Conservation (phyloP, 2,888 invertebrate genomes). For the Monopis laevigella region DNA sequence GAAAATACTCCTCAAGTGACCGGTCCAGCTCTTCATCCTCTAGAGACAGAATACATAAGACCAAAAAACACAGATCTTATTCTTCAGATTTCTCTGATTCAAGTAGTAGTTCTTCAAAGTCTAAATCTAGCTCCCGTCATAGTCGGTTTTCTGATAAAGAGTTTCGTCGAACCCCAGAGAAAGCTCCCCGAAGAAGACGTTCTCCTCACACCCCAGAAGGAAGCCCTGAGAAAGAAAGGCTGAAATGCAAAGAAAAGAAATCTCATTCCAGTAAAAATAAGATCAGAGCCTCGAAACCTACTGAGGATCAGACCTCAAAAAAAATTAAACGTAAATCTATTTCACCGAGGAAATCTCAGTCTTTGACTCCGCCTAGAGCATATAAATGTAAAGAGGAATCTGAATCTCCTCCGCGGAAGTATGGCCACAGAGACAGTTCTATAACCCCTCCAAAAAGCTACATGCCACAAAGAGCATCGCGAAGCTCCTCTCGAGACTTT, state of each 20-base stretch:
- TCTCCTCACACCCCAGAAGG: background rate
- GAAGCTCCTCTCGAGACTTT: background rate
- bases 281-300: slow-evolving; percentile 25
- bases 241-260: slow-evolving; percentile 24
- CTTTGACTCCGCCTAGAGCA: slow-evolving; percentile 1
- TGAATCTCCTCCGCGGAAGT: background rate
- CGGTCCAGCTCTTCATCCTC: slow-evolving; percentile 31
- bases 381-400: background rate
- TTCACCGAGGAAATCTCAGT: background rate
- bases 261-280: slow-evolving; percentile 32
- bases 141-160: background rate
- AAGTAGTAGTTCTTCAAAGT: slow-evolving; percentile 29
- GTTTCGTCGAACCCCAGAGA: background rate
- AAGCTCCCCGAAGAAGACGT: background rate
- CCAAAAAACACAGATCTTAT: slow-evolving; percentile 28
- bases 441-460: slow-evolving; percentile 53
- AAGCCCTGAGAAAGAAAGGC: slow-evolving; percentile 21
- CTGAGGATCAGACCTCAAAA: slow-evolving; percentile 20
- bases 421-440: slow-evolving; percentile 29
- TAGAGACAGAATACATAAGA: background rate
- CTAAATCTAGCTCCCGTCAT: slow-evolving; percentile 27
- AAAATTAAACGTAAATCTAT: background rate
- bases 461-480: background rate
- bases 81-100: slow-evolving; percentile 42
- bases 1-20: slow-evolving; percentile 35